These are phyloP conservation scores for Pollenia griseotomentosa DNA, from an alignment of 2,888 invertebrate species.

Conservation along the genomic window DNA sequence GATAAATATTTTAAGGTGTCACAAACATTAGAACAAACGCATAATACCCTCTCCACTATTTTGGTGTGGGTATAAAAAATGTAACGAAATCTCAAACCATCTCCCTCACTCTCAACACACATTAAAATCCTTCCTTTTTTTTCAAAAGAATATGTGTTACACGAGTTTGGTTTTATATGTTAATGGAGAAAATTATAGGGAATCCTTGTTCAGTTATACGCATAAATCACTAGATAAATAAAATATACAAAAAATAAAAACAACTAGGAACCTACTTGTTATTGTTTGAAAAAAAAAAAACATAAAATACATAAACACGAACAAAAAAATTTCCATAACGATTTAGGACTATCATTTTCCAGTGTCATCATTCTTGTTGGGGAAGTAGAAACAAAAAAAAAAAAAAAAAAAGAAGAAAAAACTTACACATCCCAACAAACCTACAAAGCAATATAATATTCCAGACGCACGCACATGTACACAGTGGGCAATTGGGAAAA, in stretches of 20 bases:
- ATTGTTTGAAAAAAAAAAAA: background rate
- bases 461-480: too few relatives aligned
- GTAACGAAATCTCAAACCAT: too few relatives aligned
- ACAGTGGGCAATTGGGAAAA: too few relatives aligned
- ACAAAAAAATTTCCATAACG: constrained; percentile 67
- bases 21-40: too few relatives aligned
- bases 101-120: background rate
- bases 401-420: too few relatives aligned
- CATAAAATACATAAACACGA: constrained; percentile 8
- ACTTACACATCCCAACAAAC: background rate
- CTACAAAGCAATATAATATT: background rate
- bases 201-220: constrained; percentile 52
- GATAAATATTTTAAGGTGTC: too few relatives aligned
- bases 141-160: constrained; percentile 3
- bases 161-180: constrained; percentile 8
- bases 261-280: constrained; percentile 36
- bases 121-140: constrained; percentile 62
- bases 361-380: constrained; percentile 71
- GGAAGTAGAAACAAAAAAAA: constrained; percentile 31
- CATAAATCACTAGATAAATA: constrained; percentile 72
- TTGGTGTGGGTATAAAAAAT: too few relatives aligned
- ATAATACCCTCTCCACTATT: too few relatives aligned
- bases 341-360: constrained; percentile 64
- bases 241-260: constrained; percentile 10
- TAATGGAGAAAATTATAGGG: constrained; percentile 54